A percentile compares a stretch with the other conserved stretches of the same genome.
Evolutionary conservation across 2,113 vertebrate genomes (phyloP).

Genomic region (Brachionichthys hirsutus): DNA sequence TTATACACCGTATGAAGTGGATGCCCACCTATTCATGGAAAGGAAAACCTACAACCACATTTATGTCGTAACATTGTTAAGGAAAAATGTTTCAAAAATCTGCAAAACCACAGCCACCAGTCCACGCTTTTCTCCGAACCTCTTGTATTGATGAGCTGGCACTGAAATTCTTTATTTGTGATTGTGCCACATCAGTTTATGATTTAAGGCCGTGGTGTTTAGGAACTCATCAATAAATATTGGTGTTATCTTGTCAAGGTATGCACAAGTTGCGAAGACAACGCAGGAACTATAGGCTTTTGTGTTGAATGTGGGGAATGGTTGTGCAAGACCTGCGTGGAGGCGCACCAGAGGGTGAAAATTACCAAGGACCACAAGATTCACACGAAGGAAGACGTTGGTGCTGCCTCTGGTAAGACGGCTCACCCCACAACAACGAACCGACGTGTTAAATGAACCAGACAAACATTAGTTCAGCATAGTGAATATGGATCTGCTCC

Average conservation of each 20-base stretch:
- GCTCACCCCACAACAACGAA: not conserved
- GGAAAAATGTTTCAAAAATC: too few relatives aligned
- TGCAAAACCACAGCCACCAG: too few relatives aligned
- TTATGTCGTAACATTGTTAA: not conserved
- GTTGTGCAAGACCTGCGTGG: slow-evolving; percentile 97
- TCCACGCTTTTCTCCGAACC: too few relatives aligned
- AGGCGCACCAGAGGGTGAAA: slow-evolving; percentile 97
- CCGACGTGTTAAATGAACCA: not conserved
- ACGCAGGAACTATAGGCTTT: slow-evolving; percentile 93
- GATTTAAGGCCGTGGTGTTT: too few relatives aligned
- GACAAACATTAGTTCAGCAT: slow-evolving; percentile 3
- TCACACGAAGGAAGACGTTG: slow-evolving; percentile 94
- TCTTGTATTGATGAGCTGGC: not conserved
- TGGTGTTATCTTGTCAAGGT: slow-evolving; percentile 76
- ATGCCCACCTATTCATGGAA: too few relatives aligned
- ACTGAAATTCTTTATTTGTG: too few relatives aligned
- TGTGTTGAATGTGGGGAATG: slow-evolving; percentile 97
- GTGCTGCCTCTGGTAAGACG: slow-evolving; percentile 80
- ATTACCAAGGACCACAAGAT: slow-evolving; percentile 99
- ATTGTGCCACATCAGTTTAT: too few relatives aligned
- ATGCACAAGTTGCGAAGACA: slow-evolving; percentile 98
- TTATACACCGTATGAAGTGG: too few relatives aligned
- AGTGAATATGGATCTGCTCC: slow-evolving; percentile 10
- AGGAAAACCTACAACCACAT: too few relatives aligned
- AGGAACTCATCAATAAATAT: slow-evolving; percentile 1